Conservation (phyloP, 2,888 invertebrate species). For the Orchesellides sinensis region DNA sequence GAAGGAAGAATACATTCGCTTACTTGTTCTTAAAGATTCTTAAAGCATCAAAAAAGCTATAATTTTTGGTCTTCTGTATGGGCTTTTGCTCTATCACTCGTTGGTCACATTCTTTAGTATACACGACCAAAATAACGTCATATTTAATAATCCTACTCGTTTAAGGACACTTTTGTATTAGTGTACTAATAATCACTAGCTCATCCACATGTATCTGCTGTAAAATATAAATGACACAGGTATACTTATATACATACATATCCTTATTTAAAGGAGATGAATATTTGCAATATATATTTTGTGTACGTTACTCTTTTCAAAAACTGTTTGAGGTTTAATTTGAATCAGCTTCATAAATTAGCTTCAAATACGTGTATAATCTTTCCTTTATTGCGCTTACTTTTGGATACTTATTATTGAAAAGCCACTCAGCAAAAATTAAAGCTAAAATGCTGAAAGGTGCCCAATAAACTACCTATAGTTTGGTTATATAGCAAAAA, state of each 20-base stretch:
- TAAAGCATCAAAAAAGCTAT: neutral
- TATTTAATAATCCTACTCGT: neutral
- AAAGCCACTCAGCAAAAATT: too few relatives aligned
- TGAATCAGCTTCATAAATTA: constrained; percentile 10
- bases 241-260: neutral
- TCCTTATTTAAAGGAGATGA: neutral
- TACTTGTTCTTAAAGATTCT: constrained; percentile 2
- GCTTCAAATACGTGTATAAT: neutral
- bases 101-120: constrained; percentile 13
- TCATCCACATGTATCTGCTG: neutral
- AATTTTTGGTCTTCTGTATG: constrained; percentile 3
- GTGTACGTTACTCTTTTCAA: neutral
- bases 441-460: too few relatives aligned
- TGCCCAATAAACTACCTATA: too few relatives aligned
- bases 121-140: neutral
- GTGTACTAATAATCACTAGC: neutral
- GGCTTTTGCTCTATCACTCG: constrained; percentile 1
- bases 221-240: neutral
- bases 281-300: neutral
- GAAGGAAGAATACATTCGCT: constrained; percentile 3
- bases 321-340: neutral
- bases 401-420: too few relatives aligned
- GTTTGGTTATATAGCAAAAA: too few relatives aligned
- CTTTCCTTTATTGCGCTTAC: neutral
- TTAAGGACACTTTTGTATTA: neutral